Percentiles rank a stretch among this genome's conserved stretches.
phyloP scores from a whole-genome alignment of 2,888 invertebrate genomes.

The Orchesellides sinensis region DNA sequence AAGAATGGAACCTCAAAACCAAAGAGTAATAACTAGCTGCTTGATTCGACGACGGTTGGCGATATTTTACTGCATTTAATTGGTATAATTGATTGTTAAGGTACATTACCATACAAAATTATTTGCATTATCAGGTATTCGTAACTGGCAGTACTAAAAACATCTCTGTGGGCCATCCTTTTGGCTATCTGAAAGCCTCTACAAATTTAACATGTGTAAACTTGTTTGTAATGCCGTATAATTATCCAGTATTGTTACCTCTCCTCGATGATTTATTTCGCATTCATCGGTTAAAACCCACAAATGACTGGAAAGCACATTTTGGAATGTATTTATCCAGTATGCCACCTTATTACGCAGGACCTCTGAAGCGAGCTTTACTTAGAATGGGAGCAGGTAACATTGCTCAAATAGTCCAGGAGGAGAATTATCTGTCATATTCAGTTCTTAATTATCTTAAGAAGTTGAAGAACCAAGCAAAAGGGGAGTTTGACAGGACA shows the following conservation, averaged over 20 bases:
- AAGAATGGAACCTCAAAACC: conserved; percentile 77
- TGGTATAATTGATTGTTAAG: background rate
- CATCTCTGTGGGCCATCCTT: conserved; percentile 93
- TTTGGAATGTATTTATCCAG: conserved; percentile 96
- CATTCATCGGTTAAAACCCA: conserved; percentile 93
- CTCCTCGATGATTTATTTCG: conserved; percentile 96
- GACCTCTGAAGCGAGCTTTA: conserved; percentile 91
- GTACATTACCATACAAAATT: background rate
- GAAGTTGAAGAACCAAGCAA: conserved; percentile 95
- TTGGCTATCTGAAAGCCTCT: conserved; percentile 98
- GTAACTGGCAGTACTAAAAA: conserved; percentile 94
- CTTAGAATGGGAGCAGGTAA: conserved; percentile 94
- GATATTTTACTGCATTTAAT: background rate
- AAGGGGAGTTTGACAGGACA: conserved; percentile 91
- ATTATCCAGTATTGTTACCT: conserved; percentile 96
- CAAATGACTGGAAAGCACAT: conserved; percentile 93
- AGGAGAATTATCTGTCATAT: conserved; percentile 95
- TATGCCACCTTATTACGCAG: conserved; percentile 97
- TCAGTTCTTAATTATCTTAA: conserved; percentile 96
- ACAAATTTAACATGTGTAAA: conserved; percentile 96
- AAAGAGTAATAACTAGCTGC: conserved; percentile 92
- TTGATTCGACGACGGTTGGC: conserved; percentile 82
- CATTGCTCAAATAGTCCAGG: conserved; percentile 90
- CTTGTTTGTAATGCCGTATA: conserved; percentile 98
- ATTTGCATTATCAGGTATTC: conserved; percentile 82